phyloP scores from a whole-genome alignment of 2,888 invertebrate genomes.

The Hedya salicella region DNA sequence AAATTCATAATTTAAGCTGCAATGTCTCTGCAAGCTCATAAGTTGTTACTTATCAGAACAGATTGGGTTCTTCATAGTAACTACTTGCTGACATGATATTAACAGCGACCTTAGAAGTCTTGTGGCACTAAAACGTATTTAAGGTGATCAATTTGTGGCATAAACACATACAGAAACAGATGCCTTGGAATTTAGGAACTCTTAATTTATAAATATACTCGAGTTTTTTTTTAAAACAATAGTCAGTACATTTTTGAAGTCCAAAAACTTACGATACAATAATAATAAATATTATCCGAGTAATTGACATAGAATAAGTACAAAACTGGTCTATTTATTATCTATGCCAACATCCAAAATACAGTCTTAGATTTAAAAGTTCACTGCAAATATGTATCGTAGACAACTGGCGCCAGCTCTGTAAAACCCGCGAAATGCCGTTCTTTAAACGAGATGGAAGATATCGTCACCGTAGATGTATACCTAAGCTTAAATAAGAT shows the following conservation, averaged over 20 bases:
- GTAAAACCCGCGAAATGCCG: too few relatives aligned
- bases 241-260: slow-evolving; percentile 37
- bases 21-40: background rate
- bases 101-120: too few relatives aligned
- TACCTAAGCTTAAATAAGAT: too few relatives aligned
- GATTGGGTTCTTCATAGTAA: background rate
- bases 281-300: slow-evolving; percentile 43
- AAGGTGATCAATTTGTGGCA: background rate
- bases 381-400: slow-evolving; percentile 7
- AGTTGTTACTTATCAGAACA: background rate
- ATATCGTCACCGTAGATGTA: too few relatives aligned
- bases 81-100: background rate
- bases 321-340: slow-evolving; percentile 41
- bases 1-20: background rate
- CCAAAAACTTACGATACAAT: slow-evolving; percentile 39
- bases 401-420: background rate
- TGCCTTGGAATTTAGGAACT: slow-evolving; percentile 25
- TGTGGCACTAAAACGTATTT: background rate
- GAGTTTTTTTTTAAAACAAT: slow-evolving; percentile 28
- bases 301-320: slow-evolving; percentile 45
- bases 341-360: slow-evolving; percentile 42
- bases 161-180: background rate
- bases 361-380: slow-evolving; percentile 29
- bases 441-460: too few relatives aligned
- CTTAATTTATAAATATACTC: slow-evolving; percentile 26